Evolutionary conservation across 2,888 invertebrate species (phyloP), one percentile per base, ranked within the genome.

Genomic region (Caenorhabditis sp.): DNA sequence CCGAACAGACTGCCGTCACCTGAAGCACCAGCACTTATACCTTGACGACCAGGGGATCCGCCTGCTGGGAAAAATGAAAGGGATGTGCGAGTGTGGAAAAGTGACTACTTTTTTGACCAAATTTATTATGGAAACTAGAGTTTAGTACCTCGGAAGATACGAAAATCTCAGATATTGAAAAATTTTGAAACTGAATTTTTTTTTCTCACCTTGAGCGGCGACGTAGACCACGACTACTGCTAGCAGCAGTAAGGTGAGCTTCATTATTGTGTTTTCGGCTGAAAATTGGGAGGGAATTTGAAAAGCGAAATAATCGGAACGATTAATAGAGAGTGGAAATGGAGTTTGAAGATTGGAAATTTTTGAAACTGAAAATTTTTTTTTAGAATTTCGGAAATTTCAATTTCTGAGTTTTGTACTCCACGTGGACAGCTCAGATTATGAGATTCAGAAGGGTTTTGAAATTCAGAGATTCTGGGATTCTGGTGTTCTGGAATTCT

Each of bases 1-100:
- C 77, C 77, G 70, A 77, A 77, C 12, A 77, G 69, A n/a, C 31
- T 35, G 4, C 76, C 68, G 49, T 69, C 69, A 51, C 68, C 68
- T 70, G 69, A 77, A 77, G 26, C 61, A 59, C 19, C 70, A 41
- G 14, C 58, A 16, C 59, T 68, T 31, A 75, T 35, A 28, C 76
- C 76, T 68, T 68, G 66, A 47, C 59, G 76, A 68, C 76, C 76
- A 2, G 76, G 76, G 19, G 68, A 68, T 12, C 31, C 31, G 12
- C 76, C 76, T 76, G 66, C 24, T 16, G 5, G 5, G n/a, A 44
- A 35, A 63, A 24, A 63, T 4, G 1, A n/a, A 38, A 12, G 44
- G 19, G 12, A 49, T 49, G 68, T 72, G 73, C 63, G 38, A 63
- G 73, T 61, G 73, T 6, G 5, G 22, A 16, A 51, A 14, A 31